Evolutionary conservation across 2,113 vertebrate species (phyloP).

Genomic region (Myrmecophaga tridactyla): DNA sequence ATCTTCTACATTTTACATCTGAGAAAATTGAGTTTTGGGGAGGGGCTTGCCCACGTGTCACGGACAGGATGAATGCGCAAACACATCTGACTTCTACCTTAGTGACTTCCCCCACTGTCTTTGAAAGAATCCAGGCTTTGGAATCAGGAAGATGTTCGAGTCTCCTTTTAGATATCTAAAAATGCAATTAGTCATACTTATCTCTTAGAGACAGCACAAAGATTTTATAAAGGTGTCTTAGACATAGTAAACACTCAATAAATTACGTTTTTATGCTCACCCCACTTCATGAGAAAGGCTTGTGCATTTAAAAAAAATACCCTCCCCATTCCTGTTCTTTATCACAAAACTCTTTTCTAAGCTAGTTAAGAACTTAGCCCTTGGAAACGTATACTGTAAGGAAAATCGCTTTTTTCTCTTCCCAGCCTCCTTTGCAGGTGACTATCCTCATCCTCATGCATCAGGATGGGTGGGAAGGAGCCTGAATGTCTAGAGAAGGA

Average conservation of each 20-base stretch:
- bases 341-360: neutral
- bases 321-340: too few species aligned
- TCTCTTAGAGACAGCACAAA: neutral
- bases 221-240: neutral
- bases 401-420: neutral
- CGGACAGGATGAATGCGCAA: accelerated
- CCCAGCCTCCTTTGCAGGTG: neutral
- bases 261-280: neutral
- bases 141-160: neutral
- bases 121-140: neutral
- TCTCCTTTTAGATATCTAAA: neutral
- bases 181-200: neutral
- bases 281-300: neutral
- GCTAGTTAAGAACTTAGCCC: neutral
- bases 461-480: neutral
- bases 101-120: neutral
- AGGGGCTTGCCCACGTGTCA: accelerated
- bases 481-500: neutral
- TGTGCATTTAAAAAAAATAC: too few species aligned
- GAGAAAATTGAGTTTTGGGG: neutral
- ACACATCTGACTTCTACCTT: accelerated
- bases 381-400: accelerated
- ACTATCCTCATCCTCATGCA: accelerated
- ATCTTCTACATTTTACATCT: neutral
- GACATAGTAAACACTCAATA: neutral